phyloP scores from a whole-genome alignment of 2,888 invertebrate genomes.

The Aleiodes alternator region DNA sequence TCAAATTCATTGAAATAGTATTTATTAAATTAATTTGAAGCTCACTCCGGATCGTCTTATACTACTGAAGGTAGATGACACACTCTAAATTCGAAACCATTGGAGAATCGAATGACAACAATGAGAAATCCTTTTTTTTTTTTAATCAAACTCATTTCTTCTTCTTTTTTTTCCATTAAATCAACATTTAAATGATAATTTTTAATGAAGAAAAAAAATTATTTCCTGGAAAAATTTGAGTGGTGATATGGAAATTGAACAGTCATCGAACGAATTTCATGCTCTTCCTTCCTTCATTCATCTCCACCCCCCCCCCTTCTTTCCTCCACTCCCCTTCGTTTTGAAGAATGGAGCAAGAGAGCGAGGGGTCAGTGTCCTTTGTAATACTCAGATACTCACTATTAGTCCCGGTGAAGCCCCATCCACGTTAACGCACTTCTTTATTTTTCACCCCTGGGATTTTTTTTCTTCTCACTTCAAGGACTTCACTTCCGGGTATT shows the following conservation, averaged over 20 bases:
- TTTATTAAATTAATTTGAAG: conserved; percentile 34
- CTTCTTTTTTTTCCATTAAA: not conserved
- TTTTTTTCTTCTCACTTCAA: conserved; percentile 54
- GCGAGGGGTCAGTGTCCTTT: conserved; percentile 56
- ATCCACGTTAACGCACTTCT: conserved; percentile 47
- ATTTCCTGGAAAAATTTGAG: not conserved
- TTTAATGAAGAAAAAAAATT: too few relatives aligned
- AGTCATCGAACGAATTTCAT: too few relatives aligned
- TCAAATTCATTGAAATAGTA: conserved; percentile 32
- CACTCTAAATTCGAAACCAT: conserved; percentile 74
- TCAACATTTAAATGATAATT: conserved; percentile 10
- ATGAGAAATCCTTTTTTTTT: conserved; percentile 21
- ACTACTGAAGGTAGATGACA: conserved; percentile 66
- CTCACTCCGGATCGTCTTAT: conserved; percentile 59
- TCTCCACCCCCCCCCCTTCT: too few relatives aligned
- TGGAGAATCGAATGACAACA: conserved; percentile 41
- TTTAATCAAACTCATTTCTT: not conserved
- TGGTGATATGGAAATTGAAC: too few relatives aligned
- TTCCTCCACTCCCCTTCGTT: too few relatives aligned
- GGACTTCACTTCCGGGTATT: conserved; percentile 53
- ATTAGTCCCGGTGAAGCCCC: conserved; percentile 56
- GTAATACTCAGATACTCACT: conserved; percentile 44
- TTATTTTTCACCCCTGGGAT: conserved; percentile 47
- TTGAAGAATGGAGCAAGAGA: too few relatives aligned
- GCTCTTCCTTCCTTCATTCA: too few relatives aligned